These are phyloP conservation scores for Mimumesa dahlbomi DNA, from an alignment of 2,888 invertebrate species.

Conservation along the genomic window DNA sequence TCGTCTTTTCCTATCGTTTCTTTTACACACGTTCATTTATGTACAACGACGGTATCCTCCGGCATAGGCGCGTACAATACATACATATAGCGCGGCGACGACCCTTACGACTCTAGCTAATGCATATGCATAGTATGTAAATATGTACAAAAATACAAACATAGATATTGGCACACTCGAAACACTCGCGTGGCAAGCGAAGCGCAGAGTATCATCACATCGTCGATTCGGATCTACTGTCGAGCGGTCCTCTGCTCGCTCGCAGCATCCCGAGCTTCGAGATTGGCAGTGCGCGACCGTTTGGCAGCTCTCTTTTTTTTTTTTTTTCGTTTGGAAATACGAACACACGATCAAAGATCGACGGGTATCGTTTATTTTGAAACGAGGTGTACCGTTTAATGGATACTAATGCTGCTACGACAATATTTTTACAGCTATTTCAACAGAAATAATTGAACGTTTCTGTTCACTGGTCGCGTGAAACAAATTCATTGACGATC, in stretches of 20 bases:
- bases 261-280: conserved; percentile 35
- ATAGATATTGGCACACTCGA: conserved; percentile 76
- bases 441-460: too few species aligned
- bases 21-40: conserved; percentile 27
- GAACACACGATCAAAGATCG: too few species aligned
- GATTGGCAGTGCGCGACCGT: conserved; percentile 42
- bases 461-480: too few species aligned
- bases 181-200: conserved; percentile 58
- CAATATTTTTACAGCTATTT: too few species aligned
- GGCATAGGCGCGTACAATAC: not conserved
- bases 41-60: conserved; percentile 38
- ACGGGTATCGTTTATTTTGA: too few species aligned
- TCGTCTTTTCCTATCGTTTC: conserved; percentile 4
- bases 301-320: not conserved
- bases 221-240: conserved; percentile 27
- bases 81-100: too few species aligned
- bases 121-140: conserved; percentile 43
- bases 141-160: conserved; percentile 78
- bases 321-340: not conserved
- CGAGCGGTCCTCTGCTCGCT: conserved; percentile 1
- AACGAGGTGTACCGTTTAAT: too few species aligned
- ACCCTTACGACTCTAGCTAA: conserved; percentile 28
- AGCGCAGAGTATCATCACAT: conserved; percentile 55
- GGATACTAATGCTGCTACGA: too few species aligned
- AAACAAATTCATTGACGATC: too few species aligned